Conservation (phyloP, 2,888 invertebrate species). For the Limnephilus marmoratus region DNA sequence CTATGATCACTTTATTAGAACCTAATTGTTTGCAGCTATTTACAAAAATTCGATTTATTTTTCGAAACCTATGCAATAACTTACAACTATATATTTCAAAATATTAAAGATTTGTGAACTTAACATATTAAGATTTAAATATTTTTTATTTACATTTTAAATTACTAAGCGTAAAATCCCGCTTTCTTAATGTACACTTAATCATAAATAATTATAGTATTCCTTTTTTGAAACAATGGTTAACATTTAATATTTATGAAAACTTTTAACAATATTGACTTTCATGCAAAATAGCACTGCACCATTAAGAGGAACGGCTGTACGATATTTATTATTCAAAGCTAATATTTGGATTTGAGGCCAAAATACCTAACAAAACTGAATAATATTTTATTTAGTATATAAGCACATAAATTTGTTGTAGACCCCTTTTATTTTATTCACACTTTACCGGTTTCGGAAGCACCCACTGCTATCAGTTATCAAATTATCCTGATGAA, state of each 20-base stretch:
- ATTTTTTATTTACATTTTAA: not conserved
- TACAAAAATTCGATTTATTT: not conserved
- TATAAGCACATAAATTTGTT: too few relatives aligned
- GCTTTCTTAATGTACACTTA: slow-evolving; percentile 12
- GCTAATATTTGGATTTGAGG: too few relatives aligned
- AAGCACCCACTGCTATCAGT: too few relatives aligned
- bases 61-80: not conserved
- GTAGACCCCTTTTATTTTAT: too few relatives aligned
- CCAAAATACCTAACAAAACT: too few relatives aligned
- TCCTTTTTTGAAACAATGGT: not conserved
- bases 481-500: too few relatives aligned
- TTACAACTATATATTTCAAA: not conserved
- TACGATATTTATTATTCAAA: too few relatives aligned
- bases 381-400: too few relatives aligned
- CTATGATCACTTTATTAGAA: not conserved
- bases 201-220: not conserved
- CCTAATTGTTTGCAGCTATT: not conserved
- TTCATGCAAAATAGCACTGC: not conserved
- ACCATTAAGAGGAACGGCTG: too few relatives aligned
- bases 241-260: not conserved
- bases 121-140: not conserved
- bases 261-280: not conserved
- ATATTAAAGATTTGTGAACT: not conserved
- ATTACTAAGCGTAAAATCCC: slow-evolving; percentile 38
- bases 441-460: too few relatives aligned